phyloP scores from a whole-genome alignment of 2,797 vertebrate genomes.

The Limnodromus scolopaceus region DNA sequence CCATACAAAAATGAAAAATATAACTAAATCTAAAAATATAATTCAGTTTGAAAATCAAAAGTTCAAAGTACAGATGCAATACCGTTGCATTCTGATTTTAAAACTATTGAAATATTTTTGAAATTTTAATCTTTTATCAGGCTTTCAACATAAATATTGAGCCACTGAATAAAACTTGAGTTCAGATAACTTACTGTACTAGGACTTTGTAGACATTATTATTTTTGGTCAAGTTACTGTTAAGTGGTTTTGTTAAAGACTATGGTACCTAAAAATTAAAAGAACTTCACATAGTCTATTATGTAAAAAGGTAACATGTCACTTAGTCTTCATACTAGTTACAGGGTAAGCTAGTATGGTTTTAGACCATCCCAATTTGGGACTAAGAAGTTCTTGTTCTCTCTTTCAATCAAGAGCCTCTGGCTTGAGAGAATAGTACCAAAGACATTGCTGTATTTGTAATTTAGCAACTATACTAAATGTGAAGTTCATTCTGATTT shows the following conservation, averaged over 20 bases:
- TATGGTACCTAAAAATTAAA: not conserved
- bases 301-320: not conserved
- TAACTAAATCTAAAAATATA: not conserved
- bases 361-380: not conserved
- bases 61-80: not conserved
- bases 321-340: not conserved
- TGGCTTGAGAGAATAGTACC: not conserved
- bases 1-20: not conserved
- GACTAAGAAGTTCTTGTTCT: not conserved
- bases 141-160: not conserved
- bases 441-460: not conserved
- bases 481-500: slow-evolving; percentile 8
- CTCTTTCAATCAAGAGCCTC: not conserved
- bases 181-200: not conserved
- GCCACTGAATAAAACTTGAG: not conserved
- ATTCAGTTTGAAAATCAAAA: not conserved
- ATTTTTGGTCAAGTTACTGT: not conserved
- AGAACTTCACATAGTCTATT: not conserved
- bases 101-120: not conserved
- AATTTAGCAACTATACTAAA: not conserved
- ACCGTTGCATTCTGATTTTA: not conserved
- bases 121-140: not conserved
- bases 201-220: not conserved
- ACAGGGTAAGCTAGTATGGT: not conserved
- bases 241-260: not conserved